These are phyloP conservation scores for Amaurobius ferox DNA, from an alignment of 2,888 invertebrate genomes.

Conservation along the genomic window DNA sequence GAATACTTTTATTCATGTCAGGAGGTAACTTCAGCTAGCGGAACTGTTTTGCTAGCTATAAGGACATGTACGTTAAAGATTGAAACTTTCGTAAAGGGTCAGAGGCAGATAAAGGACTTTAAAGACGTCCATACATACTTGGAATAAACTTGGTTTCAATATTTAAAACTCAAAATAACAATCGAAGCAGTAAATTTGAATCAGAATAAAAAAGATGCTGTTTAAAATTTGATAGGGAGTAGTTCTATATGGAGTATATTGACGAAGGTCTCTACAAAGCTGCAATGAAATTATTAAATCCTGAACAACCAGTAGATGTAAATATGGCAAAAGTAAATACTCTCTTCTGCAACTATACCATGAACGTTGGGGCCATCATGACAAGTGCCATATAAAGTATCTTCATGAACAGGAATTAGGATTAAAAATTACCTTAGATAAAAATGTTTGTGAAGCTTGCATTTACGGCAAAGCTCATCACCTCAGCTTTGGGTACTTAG, in stretches of 20 bases:
- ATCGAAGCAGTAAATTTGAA: constrained; percentile 8
- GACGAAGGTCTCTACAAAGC: constrained; percentile 1
- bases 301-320: neutral
- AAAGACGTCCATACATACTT: constrained; percentile 11
- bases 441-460: neutral
- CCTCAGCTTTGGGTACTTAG: neutral
- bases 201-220: neutral
- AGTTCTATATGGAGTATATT: constrained; percentile 15
- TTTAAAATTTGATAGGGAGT: constrained; percentile 7
- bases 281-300: constrained; percentile 12
- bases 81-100: neutral
- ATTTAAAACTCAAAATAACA: constrained; percentile 25
- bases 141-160: constrained; percentile 15
- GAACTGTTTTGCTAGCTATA: constrained; percentile 26
- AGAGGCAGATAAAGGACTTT: neutral
- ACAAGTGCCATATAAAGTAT: neutral
- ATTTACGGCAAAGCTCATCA: neutral
- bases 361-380: neutral
- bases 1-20: constrained; percentile 17
- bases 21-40: constrained; percentile 14
- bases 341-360: neutral
- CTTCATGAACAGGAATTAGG: neutral
- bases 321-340: neutral
- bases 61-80: constrained; percentile 24
- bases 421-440: neutral